A percentile compares a stretch with the other conserved stretches of the same genome.
These are phyloP conservation scores for Muscidifurax raptorellus DNA, from an alignment of 1,140 invertebrate genomes.

Conservation along the genomic window DNA sequence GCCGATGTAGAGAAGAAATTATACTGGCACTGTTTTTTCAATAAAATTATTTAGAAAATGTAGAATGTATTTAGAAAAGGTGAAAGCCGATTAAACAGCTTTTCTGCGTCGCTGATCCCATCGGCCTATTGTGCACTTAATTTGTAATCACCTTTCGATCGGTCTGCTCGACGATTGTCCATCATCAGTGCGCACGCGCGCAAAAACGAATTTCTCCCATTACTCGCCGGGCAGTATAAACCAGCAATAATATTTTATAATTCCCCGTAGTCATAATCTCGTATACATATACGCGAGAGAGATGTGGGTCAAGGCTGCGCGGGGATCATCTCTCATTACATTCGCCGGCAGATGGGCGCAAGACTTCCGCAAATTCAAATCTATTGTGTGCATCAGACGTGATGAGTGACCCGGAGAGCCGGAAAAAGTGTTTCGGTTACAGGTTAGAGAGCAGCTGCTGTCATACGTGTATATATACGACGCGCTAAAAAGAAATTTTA, in stretches of 20 bases:
- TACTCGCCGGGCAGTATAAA: background rate
- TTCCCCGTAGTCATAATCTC: background rate
- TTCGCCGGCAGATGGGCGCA: too few species aligned
- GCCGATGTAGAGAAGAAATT: too few species aligned
- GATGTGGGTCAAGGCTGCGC: background rate
- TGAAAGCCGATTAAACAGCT: constrained; percentile 41
- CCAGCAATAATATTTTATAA: background rate
- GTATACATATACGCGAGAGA: background rate
- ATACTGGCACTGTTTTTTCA: background rate
- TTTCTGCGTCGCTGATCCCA: background rate
- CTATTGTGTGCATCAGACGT: too few species aligned
- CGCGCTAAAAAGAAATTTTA: background rate
- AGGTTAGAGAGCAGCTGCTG: background rate
- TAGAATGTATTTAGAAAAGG: constrained; percentile 40
- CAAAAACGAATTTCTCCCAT: background rate
- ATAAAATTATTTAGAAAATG: constrained; percentile 18
- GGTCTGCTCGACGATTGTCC: too few species aligned
- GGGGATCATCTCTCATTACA: background rate
- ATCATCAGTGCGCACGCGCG: too few species aligned
- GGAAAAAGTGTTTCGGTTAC: too few species aligned
- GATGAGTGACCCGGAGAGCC: too few species aligned
- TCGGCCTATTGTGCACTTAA: background rate
- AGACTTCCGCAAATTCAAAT: too few species aligned
- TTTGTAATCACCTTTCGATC: constrained; percentile 7
- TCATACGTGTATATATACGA: too few species aligned